Percentiles rank a stretch among this genome's conserved stretches.
These are phyloP conservation scores for Mactra quadrangularis DNA, from an alignment of 1,140 invertebrate genomes.

Conservation along the genomic window DNA sequence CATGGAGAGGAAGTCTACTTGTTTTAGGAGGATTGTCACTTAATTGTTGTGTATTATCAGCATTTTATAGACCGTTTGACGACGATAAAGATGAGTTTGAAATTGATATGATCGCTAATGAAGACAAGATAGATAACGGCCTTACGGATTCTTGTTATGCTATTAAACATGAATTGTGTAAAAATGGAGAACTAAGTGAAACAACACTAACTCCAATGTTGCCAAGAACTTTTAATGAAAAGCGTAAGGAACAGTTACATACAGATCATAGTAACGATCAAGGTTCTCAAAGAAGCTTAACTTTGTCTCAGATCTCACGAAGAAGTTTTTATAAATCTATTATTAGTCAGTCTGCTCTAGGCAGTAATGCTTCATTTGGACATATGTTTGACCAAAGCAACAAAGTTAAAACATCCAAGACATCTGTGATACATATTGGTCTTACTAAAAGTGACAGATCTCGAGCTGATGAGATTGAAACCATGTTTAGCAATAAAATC, in stretches of 20 bases:
- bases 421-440: neutral
- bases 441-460: neutral
- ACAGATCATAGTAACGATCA: neutral
- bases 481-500: neutral
- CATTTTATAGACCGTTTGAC: constrained; percentile 23
- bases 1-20: constrained; percentile 89
- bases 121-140: neutral
- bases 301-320: neutral
- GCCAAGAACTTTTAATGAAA: constrained; percentile 25
- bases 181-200: neutral
- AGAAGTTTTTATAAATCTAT: constrained; percentile 20
- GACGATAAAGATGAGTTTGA: neutral
- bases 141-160: neutral
- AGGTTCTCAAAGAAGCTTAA: neutral
- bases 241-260: constrained; percentile 4
- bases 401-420: neutral
- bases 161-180: neutral
- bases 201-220: neutral
- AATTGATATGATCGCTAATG: neutral
- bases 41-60: constrained; percentile 83
- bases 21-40: constrained; percentile 92
- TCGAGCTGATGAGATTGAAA: neutral
- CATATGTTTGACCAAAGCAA: constrained; percentile 13
- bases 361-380: constrained; percentile 40
- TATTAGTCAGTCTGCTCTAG: constrained; percentile 21